These are phyloP conservation scores for Noctua janthe DNA, from an alignment of 2,888 invertebrate genomes.

Conservation along the genomic window DNA sequence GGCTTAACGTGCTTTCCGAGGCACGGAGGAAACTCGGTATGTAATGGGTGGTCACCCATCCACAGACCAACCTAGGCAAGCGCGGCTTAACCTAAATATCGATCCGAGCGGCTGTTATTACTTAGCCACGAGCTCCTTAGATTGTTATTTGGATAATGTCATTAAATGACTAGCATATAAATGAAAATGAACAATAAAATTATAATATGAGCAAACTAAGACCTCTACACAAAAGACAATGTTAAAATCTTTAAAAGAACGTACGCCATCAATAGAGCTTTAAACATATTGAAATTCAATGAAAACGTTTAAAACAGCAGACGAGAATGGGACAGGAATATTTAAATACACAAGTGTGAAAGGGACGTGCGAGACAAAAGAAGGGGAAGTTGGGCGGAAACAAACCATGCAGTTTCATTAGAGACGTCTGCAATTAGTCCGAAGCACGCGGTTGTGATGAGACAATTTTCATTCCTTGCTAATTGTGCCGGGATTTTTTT, in stretches of 20 bases:
- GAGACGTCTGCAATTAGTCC: slow-evolving; percentile 72
- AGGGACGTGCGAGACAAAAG: slow-evolving; percentile 65
- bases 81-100: too few relatives aligned
- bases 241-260: slow-evolving; percentile 5
- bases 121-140: too few relatives aligned
- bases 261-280: slow-evolving; percentile 7
- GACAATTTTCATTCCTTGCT: slow-evolving; percentile 67
- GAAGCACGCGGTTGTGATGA: slow-evolving; percentile 64
- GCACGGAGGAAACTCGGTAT: too few relatives aligned
- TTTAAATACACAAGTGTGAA: slow-evolving; percentile 35
- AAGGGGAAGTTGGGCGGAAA: slow-evolving; percentile 72
- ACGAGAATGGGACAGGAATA: slow-evolving; percentile 35
- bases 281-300: slow-evolving; percentile 53
- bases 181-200: not conserved
- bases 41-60: too few relatives aligned
- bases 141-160: not conserved
- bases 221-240: not conserved
- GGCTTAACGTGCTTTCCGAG: too few relatives aligned
- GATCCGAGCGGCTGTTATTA: too few relatives aligned
- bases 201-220: not conserved
- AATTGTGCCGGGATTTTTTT: slow-evolving; percentile 63
- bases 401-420: slow-evolving; percentile 76
- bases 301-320: slow-evolving; percentile 36
- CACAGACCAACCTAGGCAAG: too few relatives aligned
- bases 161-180: not conserved